phyloP scores from a whole-genome alignment of 1,140 invertebrate genomes.

The Tribolium castaneum region DNA sequence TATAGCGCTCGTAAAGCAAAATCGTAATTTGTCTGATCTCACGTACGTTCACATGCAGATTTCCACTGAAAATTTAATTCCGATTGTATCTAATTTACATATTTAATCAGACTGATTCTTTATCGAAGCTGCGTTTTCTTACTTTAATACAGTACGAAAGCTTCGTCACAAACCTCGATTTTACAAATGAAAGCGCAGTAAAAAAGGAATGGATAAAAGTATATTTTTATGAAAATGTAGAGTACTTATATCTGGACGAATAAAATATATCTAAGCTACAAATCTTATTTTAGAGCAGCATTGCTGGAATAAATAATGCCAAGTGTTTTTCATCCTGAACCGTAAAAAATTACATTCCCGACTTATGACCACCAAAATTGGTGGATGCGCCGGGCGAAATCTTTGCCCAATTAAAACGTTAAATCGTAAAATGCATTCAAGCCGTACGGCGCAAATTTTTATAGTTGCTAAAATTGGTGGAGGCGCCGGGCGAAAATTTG shows the following conservation, averaged over 20 bases:
- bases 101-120: background rate
- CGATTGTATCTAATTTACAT: background rate
- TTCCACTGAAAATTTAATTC: constrained; percentile 4
- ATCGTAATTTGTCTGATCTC: background rate
- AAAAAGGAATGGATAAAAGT: background rate
- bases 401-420: too few species aligned
- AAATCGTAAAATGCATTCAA: too few species aligned
- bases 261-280: constrained; percentile 18
- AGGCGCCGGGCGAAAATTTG: background rate
- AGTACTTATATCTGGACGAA: background rate
- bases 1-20: background rate
- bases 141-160: background rate
- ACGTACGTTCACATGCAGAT: background rate
- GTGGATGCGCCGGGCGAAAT: too few species aligned
- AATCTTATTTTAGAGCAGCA: constrained; percentile 2
- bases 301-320: constrained; percentile 1
- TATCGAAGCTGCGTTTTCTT: background rate
- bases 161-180: too few species aligned
- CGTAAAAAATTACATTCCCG: background rate
- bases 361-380: too few species aligned
- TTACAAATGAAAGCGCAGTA: background rate
- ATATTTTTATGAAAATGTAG: constrained; percentile 1
- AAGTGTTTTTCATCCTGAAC: background rate
- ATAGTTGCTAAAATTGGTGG: background rate
- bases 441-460: too few species aligned